Conservation (phyloP, 2,888 invertebrate genomes). For the Octodonta nipae region DNA sequence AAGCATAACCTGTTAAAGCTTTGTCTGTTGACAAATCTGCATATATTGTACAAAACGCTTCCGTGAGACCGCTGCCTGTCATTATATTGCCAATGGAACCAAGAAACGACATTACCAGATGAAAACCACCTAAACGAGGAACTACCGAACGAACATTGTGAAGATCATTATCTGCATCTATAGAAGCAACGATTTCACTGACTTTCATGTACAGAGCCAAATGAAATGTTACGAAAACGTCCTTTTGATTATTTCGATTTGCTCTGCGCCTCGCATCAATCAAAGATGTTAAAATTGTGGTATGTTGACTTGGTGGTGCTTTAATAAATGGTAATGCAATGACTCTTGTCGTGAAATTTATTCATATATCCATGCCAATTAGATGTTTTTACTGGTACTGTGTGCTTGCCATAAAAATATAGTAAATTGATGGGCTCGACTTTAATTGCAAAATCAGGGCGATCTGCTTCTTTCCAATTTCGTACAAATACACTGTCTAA, state of each 20-base stretch:
- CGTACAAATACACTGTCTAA: background rate
- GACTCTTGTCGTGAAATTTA: background rate
- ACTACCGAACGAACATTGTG: background rate
- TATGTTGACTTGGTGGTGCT: conserved; percentile 2
- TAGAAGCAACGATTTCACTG: background rate
- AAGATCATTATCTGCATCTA: background rate
- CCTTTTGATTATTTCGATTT: background rate
- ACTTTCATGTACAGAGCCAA: conserved; percentile 2
- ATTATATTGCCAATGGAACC: conserved; percentile 12
- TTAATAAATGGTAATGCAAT: conserved; percentile 1
- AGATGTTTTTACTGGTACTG: background rate
- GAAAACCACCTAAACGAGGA: background rate
- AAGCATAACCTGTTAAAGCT: conserved; percentile 17
- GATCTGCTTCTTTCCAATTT: background rate
- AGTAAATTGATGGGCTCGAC: conserved; percentile 1
- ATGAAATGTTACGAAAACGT: conserved; percentile 2
- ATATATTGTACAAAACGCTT: conserved; percentile 18
- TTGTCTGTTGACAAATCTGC: conserved; percentile 16
- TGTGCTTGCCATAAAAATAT: conserved; percentile 1
- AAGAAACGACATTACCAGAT: background rate
- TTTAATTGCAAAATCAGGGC: background rate
- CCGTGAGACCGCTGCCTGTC: conserved; percentile 19
- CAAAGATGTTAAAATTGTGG: background rate
- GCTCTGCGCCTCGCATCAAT: background rate
- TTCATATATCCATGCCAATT: conserved; percentile 1